These are phyloP conservation scores for Ennomos fuscantarius DNA, from an alignment of 2,888 invertebrate species.

Conservation along the genomic window DNA sequence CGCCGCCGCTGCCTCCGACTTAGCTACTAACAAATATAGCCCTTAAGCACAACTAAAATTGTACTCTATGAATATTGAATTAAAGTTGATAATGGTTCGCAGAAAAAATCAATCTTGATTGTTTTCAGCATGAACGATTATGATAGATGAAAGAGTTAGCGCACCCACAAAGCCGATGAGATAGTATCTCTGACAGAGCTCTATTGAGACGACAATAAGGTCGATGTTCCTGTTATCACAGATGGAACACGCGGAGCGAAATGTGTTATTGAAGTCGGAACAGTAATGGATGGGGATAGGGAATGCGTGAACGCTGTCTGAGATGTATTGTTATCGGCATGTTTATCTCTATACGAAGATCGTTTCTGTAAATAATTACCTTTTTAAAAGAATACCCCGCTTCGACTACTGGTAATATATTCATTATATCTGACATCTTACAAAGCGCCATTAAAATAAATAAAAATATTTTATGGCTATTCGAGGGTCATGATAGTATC, in stretches of 20 bases:
- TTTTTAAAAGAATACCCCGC: constrained; percentile 75
- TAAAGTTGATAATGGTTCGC: constrained; percentile 54
- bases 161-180: constrained; percentile 73
- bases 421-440: constrained; percentile 81
- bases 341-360: constrained; percentile 81
- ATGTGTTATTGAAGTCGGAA: constrained; percentile 83
- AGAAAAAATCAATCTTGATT: constrained; percentile 80
- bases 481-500: constrained; percentile 61
- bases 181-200: constrained; percentile 57
- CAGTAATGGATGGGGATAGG: constrained; percentile 83
- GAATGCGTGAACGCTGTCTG: constrained; percentile 84
- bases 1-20: constrained; percentile 70
- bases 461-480: constrained; percentile 74
- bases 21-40: constrained; percentile 79
- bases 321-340: constrained; percentile 83
- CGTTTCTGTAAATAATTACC: constrained; percentile 83
- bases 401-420: constrained; percentile 82
- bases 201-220: constrained; percentile 55
- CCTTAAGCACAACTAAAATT: constrained; percentile 42
- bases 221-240: constrained; percentile 47
- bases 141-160: constrained; percentile 86
- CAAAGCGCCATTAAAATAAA: constrained; percentile 78
- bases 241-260: constrained; percentile 56
- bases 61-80: constrained; percentile 42
- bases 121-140: constrained; percentile 86